Percentiles rank a stretch among this genome's conserved stretches.
Conservation (phyloP, 2,113 vertebrate genomes). For the Onychorhynchus coronatus region DNA sequence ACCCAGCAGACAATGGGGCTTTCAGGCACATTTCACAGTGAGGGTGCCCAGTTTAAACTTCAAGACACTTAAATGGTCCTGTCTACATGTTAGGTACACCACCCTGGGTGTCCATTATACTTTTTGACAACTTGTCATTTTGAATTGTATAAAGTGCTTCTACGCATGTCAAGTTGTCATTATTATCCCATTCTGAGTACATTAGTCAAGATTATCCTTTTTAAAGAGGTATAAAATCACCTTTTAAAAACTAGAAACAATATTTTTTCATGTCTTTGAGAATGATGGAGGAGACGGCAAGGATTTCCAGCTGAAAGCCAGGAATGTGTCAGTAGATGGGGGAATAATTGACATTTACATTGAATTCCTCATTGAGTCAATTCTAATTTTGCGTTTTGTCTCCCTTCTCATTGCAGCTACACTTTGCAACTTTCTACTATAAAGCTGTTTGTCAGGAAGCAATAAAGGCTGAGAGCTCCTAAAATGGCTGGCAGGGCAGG, state of each 20-base stretch:
- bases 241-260: neutral
- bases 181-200: neutral
- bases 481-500: neutral
- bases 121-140: constrained; percentile 28
- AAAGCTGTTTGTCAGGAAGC: neutral
- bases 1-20: neutral
- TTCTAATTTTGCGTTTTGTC: neutral
- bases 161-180: neutral
- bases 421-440: neutral
- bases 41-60: neutral
- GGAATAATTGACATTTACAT: neutral
- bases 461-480: neutral
- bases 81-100: neutral
- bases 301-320: neutral
- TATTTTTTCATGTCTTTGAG: neutral
- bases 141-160: neutral
- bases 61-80: neutral
- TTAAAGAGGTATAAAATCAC: neutral
- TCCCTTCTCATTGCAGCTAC: neutral
- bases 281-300: neutral
- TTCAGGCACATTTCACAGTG: neutral
- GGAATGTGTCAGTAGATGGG: neutral
- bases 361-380: neutral
- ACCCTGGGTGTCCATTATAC: neutral
- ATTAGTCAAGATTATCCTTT: neutral